These are phyloP conservation scores for Leptinotarsa defecta DNA, from an alignment of 1,140 invertebrate species.

Conservation along the genomic window DNA sequence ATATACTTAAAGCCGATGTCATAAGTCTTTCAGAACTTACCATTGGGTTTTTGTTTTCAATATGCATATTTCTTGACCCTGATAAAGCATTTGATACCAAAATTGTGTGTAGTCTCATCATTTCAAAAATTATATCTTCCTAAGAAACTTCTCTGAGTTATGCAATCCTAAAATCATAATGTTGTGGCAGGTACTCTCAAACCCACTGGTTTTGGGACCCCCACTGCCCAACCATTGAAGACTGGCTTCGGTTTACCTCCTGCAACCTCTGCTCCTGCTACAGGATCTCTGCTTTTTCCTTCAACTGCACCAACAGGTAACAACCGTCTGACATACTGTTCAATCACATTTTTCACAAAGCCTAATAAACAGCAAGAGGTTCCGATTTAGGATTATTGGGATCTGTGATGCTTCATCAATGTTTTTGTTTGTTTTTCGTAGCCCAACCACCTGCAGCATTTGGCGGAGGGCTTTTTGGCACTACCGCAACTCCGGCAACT, in stretches of 20 bases:
- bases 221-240: not conserved
- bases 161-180: not conserved
- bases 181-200: not conserved
- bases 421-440: constrained; percentile 1
- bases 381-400: not conserved
- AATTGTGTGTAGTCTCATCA: too few relatives aligned
- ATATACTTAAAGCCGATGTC: too few relatives aligned
- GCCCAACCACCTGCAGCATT: constrained; percentile 18
- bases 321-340: not conserved
- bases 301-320: not conserved
- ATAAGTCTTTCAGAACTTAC: too few relatives aligned
- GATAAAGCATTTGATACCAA: too few relatives aligned
- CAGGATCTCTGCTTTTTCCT: constrained; percentile 8
- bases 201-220: constrained; percentile 13
- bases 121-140: too few relatives aligned
- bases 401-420: not conserved
- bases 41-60: too few relatives aligned
- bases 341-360: not conserved
- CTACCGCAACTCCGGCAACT: constrained; percentile 5
- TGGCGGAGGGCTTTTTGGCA: constrained; percentile 22
- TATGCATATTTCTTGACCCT: too few relatives aligned
- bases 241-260: not conserved
- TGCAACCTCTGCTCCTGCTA: not conserved
- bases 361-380: not conserved
- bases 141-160: too few relatives aligned